A percentile compares a stretch with the other conserved stretches of the same genome.
phyloP scores from a whole-genome alignment of 2,797 vertebrate genomes.

The Malacoraja senta region DNA sequence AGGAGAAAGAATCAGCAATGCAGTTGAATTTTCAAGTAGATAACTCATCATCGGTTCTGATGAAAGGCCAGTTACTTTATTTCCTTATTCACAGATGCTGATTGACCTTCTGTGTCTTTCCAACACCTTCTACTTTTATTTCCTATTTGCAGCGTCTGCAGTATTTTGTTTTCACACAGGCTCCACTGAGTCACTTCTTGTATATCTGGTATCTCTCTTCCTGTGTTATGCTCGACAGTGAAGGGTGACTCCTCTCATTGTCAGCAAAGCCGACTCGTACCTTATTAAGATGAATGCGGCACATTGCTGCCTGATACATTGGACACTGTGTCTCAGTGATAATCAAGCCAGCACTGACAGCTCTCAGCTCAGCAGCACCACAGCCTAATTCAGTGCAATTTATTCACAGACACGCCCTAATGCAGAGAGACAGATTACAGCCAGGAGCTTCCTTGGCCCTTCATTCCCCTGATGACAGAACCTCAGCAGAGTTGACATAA shows the following conservation, averaged over 20 bases:
- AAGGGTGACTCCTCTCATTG: background rate
- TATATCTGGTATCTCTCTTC: background rate
- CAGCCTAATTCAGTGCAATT: background rate
- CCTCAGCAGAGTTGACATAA: background rate
- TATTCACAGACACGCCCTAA: background rate
- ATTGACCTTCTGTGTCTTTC: too few species aligned
- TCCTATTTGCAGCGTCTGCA: too few species aligned
- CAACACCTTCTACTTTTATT: too few species aligned
- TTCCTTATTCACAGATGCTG: too few species aligned
- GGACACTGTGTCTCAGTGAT: background rate
- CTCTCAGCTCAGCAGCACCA: background rate
- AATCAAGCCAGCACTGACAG: background rate
- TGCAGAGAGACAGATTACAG: background rate
- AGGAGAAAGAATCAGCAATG: too few species aligned
- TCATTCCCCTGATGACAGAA: background rate
- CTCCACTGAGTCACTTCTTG: too few species aligned
- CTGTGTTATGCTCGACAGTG: background rate
- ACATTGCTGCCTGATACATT: background rate
- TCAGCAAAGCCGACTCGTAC: background rate
- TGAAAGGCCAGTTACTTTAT: too few species aligned
- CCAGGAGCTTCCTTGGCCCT: background rate
- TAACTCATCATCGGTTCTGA: too few species aligned
- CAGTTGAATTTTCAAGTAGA: too few species aligned
- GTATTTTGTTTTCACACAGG: too few species aligned
- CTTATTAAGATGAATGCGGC: constrained; percentile 4